Conservation (phyloP, 2,113 vertebrate genomes). For the Cercopithecus mona region DNA sequence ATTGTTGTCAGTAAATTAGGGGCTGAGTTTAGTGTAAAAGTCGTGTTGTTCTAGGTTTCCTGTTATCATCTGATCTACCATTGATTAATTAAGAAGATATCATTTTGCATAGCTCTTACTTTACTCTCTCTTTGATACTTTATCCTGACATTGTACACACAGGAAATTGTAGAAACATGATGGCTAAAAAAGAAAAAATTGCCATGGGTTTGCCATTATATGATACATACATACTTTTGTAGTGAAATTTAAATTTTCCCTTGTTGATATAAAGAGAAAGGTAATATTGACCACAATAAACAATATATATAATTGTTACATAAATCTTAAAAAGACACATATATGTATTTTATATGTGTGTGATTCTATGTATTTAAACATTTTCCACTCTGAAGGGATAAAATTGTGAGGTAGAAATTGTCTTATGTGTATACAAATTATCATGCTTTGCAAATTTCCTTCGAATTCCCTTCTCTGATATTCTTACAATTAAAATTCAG, state of each 20-base stretch:
- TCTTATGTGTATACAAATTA: not conserved
- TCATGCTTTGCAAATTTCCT: not conserved
- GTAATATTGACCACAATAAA: constrained; percentile 68
- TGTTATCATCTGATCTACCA: constrained; percentile 59
- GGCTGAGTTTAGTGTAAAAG: constrained; percentile 73
- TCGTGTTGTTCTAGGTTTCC: constrained; percentile 58
- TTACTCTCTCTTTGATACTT: constrained; percentile 69
- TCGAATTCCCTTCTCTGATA: constrained; percentile 28
- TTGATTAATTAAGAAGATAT: constrained; percentile 71
- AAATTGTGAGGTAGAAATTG: constrained; percentile 44
- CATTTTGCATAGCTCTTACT: constrained; percentile 61
- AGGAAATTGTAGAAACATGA: constrained; percentile 74
- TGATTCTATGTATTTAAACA: not conserved
- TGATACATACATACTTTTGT: constrained; percentile 64
- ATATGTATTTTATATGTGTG: not conserved
- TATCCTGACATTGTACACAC: constrained; percentile 61
- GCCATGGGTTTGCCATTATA: constrained; percentile 70
- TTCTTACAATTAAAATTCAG: constrained; percentile 19
- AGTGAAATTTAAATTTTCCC: constrained; percentile 79
- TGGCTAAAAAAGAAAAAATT: constrained; percentile 50
- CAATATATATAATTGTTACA: constrained; percentile 70
- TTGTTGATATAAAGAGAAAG: constrained; percentile 79
- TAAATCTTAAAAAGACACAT: constrained; percentile 65
- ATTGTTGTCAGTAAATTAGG: constrained; percentile 69
- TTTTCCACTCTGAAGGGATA: constrained; percentile 41